Evolutionary conservation across 2,797 vertebrate genomes (phyloP).

Genomic region (Anabacerthia variegaticeps): DNA sequence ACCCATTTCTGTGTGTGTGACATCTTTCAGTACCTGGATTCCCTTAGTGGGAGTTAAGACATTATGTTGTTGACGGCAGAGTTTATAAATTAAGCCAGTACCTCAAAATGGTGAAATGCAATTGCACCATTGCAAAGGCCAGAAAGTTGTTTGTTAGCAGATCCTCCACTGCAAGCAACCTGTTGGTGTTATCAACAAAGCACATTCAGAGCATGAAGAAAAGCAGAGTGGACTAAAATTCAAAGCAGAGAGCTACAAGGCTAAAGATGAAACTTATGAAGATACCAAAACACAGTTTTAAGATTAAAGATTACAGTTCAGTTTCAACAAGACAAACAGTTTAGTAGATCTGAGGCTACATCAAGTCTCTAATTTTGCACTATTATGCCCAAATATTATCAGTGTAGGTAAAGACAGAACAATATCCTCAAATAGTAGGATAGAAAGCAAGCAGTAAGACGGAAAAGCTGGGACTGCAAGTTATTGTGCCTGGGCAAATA

Average conservation of each 20-base stretch:
- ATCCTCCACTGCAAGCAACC: conserved; percentile 84
- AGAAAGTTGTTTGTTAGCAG: conserved; percentile 65
- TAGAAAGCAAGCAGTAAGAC: neutral
- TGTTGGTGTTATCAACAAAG: conserved; percentile 72
- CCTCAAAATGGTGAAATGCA: conserved; percentile 73
- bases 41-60: neutral
- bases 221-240: neutral
- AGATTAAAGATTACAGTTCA: neutral
- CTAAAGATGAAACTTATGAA: neutral
- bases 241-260: neutral
- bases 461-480: neutral
- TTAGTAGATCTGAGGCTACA: neutral
- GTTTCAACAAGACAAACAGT: neutral
- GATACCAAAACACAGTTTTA: neutral
- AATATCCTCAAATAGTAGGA: neutral
- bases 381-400: neutral
- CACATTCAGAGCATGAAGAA: neutral
- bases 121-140: conserved; percentile 78
- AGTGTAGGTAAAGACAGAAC: neutral
- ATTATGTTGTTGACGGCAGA: conserved; percentile 26
- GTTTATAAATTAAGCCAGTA: conserved; percentile 68
- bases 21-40: conserved; percentile 39
- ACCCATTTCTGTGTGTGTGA: neutral
- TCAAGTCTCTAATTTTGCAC: neutral
- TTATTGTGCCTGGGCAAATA: neutral